Evolutionary conservation across 2,888 invertebrate species (phyloP), one percentile per base, ranked within the genome.

Genomic region (Thymelicus lineola): DNA sequence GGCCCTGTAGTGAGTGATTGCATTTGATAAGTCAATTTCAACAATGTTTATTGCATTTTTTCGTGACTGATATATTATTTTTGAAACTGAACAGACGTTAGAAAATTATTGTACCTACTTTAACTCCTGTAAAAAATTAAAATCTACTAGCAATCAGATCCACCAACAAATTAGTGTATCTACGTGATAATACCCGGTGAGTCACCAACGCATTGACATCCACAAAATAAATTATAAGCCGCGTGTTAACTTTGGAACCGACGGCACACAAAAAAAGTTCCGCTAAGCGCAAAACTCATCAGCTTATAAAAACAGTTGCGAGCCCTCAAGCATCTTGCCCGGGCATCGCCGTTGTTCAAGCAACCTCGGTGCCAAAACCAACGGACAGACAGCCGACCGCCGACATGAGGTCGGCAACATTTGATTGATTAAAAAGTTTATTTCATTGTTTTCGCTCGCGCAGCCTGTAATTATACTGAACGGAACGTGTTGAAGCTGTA

Each of bases 341-440:
- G 79, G 66, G 73, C n/a, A 12, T 35, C 7, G 36, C 42, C 17
- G 10, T n/a, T 15, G 15, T 53, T 83, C 82, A 79, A 82, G 78
- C 82, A 82, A 81, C 76, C 10, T 28, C 57, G 12, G 42, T 74
- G 80, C 82, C 79, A 82, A 85, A 84, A 82, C 81, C 77, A 83
- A 79, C 79, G 83, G 79, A 79, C 79, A 74, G 77, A 78, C 73
- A 79, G 78, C 79, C 81, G 53, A 61, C 60, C 60, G 78, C 79
- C 81, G 60, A 61, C 67, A 45, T 67, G 42, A 60, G n/a, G n/a
- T n/a, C 75, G 72, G 17, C 74, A 68, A 80, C 84, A 80, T 75
- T 80, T 87, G 89, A 89, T 88, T 89, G 87, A 90, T 91, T 89
- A 88, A 89, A 89, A 88, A 87, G 83, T 85, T 86, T 84, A 85